These are phyloP conservation scores for Threskiornis aethiopicus DNA, from an alignment of 2,797 vertebrate genomes.

Conservation along the genomic window DNA sequence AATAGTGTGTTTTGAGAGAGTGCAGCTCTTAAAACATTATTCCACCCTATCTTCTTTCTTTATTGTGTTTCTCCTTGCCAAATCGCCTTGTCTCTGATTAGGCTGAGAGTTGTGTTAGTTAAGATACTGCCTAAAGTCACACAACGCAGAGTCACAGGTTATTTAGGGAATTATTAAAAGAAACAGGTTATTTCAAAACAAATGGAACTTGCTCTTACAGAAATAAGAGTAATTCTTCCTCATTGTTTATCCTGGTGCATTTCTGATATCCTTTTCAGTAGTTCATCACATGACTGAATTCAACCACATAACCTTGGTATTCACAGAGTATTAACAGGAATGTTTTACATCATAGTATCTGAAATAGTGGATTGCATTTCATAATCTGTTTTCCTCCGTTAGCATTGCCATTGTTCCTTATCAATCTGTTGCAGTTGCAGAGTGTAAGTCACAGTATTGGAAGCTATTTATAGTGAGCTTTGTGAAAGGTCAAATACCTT, in stretches of 20 bases:
- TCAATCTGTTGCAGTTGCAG: conserved; percentile 61
- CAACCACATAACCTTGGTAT: neutral
- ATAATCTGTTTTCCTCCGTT: conserved; percentile 29
- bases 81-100: neutral
- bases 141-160: neutral
- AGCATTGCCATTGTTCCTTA: conserved; percentile 42
- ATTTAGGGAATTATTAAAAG: neutral
- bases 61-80: neutral
- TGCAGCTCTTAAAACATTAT: neutral
- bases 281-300: neutral
- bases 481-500: conserved; percentile 63
- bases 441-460: neutral
- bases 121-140: neutral
- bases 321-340: neutral
- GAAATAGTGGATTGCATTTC: neutral
- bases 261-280: neutral
- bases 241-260: neutral
- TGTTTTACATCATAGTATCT: neutral
- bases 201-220: neutral
- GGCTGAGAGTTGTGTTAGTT: neutral
- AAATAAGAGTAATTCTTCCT: neutral
- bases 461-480: conserved; percentile 54
- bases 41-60: neutral
- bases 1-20: neutral
- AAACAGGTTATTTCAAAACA: neutral